phyloP scores from a whole-genome alignment of 2,113 vertebrate genomes.

The Pteruthius melanotis region DNA sequence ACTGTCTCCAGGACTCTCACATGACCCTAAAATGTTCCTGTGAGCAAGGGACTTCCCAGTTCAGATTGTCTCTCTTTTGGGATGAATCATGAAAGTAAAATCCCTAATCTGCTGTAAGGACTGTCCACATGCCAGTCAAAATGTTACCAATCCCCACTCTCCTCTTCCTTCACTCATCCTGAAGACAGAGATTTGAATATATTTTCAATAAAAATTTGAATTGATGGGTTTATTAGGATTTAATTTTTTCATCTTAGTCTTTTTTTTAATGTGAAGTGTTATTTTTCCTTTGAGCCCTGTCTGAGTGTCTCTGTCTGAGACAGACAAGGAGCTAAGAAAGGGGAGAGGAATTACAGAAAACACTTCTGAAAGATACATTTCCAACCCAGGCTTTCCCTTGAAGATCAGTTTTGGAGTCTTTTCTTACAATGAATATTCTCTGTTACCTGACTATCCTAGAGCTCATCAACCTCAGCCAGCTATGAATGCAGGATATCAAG shows the following conservation, averaged over 20 bases:
- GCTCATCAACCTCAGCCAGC: background rate
- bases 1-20: background rate
- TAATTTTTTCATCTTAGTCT: background rate
- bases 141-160: background rate
- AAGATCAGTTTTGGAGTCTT: background rate
- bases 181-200: background rate
- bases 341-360: background rate
- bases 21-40: background rate
- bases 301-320: background rate
- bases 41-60: background rate
- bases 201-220: background rate
- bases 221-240: background rate
- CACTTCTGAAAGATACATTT: background rate
- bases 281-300: background rate
- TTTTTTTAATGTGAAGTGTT: background rate
- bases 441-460: background rate
- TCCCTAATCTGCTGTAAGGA: background rate
- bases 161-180: background rate
- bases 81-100: background rate
- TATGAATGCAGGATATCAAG: background rate
- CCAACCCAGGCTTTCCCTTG: background rate
- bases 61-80: background rate
- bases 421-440: background rate
- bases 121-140: background rate
- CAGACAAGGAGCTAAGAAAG: background rate